Base-by-base conservation (phyloP, 2,888 invertebrate species). In the Scrobipalpa costella region DNA sequence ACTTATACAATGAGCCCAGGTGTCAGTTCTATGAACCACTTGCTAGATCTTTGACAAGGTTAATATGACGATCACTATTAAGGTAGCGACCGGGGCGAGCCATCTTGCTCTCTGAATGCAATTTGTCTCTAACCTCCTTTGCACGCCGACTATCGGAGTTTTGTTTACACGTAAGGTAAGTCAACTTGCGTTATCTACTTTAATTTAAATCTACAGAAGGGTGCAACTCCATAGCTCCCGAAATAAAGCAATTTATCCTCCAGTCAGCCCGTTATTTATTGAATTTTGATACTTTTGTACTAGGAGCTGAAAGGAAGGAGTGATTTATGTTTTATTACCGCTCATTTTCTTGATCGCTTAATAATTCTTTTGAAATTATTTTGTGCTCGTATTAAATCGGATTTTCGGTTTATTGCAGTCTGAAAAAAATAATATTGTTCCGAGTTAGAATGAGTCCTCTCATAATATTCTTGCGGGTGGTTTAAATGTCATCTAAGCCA, bases 191-290 rank as follows among this genome's bases (percentile, higher is more conserved):
- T 2, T 9, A 36, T 36, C 40, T 40, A 13, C 40, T 40, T 13
- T 11, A 40, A 13, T 13, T n/a, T 6, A 3, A 7, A n/a, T 44
- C 44, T 44, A 5, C 1, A 40, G 15, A 44, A n/a, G 15, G n/a
- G n/a, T 15, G n/a, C 44, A 15, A 44, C 44, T 44, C 44, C 15
- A 15, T 27, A 44, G n/a, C 44, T 44, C 34, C n/a, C 13, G 34
- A 55, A 55, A 55, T 55, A 55, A 55, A 44, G 47, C 36, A 60
- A 60, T 60, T 60, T 60, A 34, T 47, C 38, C 33, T 36, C 34
- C 33, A 38, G 34, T n/a, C 33, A n/a, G 44, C 19, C 33, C 19
- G 58, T 60, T 34, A 55, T 55, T 55, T 55, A 55, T 55, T 34
- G 55, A 55, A 55, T 55, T 55, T 55, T 55, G 34, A 55, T 55